These are phyloP conservation scores for Trichomalopsis sarcophagae DNA, from an alignment of 1,140 invertebrate genomes.

Conservation along the genomic window DNA sequence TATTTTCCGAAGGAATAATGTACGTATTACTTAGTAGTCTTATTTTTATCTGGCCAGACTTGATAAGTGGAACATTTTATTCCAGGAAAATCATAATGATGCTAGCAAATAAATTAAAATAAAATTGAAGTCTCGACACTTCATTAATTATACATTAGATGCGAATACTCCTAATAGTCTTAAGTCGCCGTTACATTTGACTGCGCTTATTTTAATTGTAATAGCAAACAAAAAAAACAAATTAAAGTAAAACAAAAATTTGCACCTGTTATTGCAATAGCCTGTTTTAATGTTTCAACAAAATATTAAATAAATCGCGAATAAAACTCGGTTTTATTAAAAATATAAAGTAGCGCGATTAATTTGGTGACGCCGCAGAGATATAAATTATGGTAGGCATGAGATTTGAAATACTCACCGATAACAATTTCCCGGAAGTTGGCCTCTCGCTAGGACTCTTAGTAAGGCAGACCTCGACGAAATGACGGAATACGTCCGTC, in stretches of 20 bases:
- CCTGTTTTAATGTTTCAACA: neutral
- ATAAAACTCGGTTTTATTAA: conserved; percentile 8
- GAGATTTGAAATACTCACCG: conserved; percentile 65
- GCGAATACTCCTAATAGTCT: neutral
- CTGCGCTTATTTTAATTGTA: neutral
- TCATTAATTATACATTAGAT: neutral
- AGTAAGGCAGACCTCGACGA: conserved; percentile 96
- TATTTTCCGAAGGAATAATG: too few relatives aligned
- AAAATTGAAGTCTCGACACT: neutral
- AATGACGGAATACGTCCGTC: conserved; percentile 94
- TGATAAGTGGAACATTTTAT: neutral
- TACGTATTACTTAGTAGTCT: neutral
- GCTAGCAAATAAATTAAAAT: neutral
- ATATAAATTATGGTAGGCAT: conserved; percentile 40
- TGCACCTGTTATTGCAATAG: neutral
- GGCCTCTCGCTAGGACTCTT: conserved; percentile 95
- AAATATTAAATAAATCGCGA: neutral
- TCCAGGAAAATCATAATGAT: neutral
- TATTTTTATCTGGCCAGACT: neutral
- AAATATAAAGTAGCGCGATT: conserved; percentile 7
- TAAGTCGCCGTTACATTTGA: neutral
- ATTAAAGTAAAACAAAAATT: neutral
- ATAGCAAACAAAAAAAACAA: neutral
- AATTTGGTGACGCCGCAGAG: conserved; percentile 29
- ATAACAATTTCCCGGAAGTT: conserved; percentile 87